phyloP scores from a whole-genome alignment of 2,888 invertebrate species.

The Pseudanteris insignis region DNA sequence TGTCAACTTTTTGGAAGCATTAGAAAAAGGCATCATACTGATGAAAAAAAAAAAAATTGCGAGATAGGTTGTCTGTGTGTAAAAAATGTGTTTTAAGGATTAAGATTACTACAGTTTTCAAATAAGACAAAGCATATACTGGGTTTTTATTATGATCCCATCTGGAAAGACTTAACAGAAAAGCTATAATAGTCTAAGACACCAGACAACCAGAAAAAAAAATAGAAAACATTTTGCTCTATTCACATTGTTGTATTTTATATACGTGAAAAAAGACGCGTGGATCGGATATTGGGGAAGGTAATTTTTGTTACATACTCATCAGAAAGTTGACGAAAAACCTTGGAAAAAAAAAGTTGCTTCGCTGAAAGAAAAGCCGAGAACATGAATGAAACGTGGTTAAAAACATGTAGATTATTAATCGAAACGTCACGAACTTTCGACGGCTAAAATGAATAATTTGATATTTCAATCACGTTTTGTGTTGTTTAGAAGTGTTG shows the following conservation, averaged over 20 bases:
- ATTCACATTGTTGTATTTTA: conserved; percentile 3
- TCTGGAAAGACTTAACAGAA: conserved; percentile 61
- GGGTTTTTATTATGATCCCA: conserved; percentile 45
- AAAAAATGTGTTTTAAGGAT: conserved; percentile 9
- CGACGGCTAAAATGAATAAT: no score
- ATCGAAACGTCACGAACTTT: no score
- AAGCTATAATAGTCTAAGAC: conserved; percentile 12
- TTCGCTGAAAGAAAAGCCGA: no score
- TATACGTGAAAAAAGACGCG: conserved; percentile 47
- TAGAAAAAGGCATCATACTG: conserved; percentile 1
- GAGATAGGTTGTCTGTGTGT: no score
- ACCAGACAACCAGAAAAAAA: conserved; percentile 6
- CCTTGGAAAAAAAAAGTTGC: no score
- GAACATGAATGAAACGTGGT: no score
- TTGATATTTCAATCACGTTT: no score
- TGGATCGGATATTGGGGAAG: conserved; percentile 48
- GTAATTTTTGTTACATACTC: no score
- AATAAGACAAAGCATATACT: conserved; percentile 15
- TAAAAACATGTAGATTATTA: no score
- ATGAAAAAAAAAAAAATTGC: no score
- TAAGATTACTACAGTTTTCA: conserved; percentile 17
- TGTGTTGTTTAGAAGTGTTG: no score
- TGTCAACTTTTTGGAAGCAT: not conserved
- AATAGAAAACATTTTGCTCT: conserved; percentile 2
- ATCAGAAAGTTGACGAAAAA: no score